Conservation (phyloP, 1,140 invertebrate genomes). For the Xylocopa sonorina region DNA sequence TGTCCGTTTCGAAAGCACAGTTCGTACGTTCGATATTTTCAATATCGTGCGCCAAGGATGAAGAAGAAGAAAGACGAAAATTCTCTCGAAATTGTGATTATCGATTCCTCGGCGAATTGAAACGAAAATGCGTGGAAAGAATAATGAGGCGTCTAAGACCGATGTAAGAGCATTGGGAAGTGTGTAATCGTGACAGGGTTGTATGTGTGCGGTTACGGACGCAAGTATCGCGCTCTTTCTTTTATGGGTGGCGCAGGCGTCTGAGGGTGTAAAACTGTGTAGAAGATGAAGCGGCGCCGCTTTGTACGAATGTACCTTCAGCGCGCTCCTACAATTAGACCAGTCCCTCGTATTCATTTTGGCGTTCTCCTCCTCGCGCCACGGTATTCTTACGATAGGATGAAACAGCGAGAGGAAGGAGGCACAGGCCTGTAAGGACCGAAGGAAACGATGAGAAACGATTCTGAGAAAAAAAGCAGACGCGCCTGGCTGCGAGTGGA, state of each 20-base stretch:
- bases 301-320: slow-evolving; percentile 32
- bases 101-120: neutral
- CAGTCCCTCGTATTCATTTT: slow-evolving; percentile 30
- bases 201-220: neutral
- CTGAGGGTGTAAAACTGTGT: slow-evolving; percentile 40
- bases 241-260: slow-evolving; percentile 2
- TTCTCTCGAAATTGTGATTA: slow-evolving; percentile 11
- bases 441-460: slow-evolving; percentile 27
- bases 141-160: neutral
- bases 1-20: neutral
- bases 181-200: neutral
- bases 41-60: neutral
- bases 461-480: slow-evolving; percentile 21
- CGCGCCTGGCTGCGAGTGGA: no score
- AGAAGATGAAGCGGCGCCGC: slow-evolving; percentile 34
- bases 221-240: neutral
- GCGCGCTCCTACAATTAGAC: slow-evolving; percentile 34
- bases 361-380: neutral
- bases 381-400: neutral
- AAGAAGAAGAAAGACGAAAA: neutral
- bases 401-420: slow-evolving; percentile 24
- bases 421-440: neutral
- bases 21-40: neutral
- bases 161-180: neutral
- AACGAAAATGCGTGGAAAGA: no score